Evolutionary conservation across 2,113 vertebrate species (phyloP).

Genomic region (Hemichromis elongatus): DNA sequence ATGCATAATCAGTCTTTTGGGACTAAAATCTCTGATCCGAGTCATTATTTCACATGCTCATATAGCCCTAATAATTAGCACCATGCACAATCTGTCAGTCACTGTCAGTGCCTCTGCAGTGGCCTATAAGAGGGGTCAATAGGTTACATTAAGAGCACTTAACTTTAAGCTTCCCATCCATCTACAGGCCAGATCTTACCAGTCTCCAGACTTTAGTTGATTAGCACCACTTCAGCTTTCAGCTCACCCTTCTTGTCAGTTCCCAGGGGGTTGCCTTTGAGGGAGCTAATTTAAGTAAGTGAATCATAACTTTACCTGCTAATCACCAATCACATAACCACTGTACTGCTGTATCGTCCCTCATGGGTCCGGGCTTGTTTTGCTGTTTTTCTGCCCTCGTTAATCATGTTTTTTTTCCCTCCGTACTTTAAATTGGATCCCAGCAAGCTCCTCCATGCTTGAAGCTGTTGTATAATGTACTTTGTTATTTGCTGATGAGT

Average conservation of each 20-base stretch:
- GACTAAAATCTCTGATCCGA: background rate
- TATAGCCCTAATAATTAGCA: background rate
- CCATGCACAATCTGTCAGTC: background rate
- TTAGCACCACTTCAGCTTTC: conserved; percentile 35
- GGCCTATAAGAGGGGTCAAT: background rate
- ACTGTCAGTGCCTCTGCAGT: background rate
- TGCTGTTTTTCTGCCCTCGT: conserved; percentile 23
- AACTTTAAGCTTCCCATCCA: background rate
- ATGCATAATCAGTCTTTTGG: background rate
- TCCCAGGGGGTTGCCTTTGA: conserved; percentile 14
- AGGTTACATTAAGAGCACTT: background rate
- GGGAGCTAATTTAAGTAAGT: conserved; percentile 52
- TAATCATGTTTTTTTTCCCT: conserved; percentile 18
- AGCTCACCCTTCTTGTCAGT: background rate
- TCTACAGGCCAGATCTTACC: background rate
- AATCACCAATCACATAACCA: conserved; percentile 36
- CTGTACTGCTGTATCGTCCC: background rate
- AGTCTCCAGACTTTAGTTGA: conserved; percentile 15
- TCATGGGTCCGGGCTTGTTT: conserved; percentile 23
- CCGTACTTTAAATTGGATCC: conserved; percentile 15
- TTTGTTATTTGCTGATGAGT: conserved; percentile 30
- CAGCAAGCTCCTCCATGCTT: background rate
- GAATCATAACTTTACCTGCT: conserved; percentile 55
- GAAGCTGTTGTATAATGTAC: conserved; percentile 32
- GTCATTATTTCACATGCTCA: background rate